Base-by-base conservation (phyloP, 2,888 invertebrate species). In the Lypha dubia region DNA sequence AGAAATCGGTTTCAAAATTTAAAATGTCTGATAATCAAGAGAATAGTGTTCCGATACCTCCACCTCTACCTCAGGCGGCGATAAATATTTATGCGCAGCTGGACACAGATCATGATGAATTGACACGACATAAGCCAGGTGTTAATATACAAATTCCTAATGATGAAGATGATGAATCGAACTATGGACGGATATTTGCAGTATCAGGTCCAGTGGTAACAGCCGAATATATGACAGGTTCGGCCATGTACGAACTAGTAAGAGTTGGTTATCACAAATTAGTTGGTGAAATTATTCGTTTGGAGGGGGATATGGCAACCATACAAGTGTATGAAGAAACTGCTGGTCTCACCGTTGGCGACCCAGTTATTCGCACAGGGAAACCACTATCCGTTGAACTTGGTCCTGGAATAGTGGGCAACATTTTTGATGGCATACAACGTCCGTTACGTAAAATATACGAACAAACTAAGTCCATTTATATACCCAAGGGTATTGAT, bases 351-450 rank as follows among this genome's bases (percentile, higher is more conserved):
- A 99, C 99, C 0, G 99, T 99, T 1, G 99, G 99, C 20, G 99
- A 99, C 93, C 99, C 99, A 28, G 99, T 99, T 11, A 94, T 99
- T 87, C 94, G 99, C 89, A 99, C 99, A 0, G 99, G 99, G 85
- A 99, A 99, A 93, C 99, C 99, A 0, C 93, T 99, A 44, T 99
- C 99, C 4, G 99, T 99, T 46, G 99, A 99, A 92, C 93, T 99
- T 74, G 99, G 99, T 0, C 99, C 99, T 20, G 99, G 99, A 89
- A 99, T 99, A 92, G 95, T 99, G 94, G 98, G 98, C 87, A 98
- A 97, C 92, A 99, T 99, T 93, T 99, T 99, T 93, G 99, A 99
- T 93, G 99, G 99, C 93, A 99, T 99, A 92, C 99, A 99, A 93
- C 96, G 99, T 88, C 99, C 99, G 0, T 93, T 99, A 89, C 97